Evolutionary conservation across 2,888 invertebrate genomes (phyloP).

Genomic region (Caradrina clavipalpis): DNA sequence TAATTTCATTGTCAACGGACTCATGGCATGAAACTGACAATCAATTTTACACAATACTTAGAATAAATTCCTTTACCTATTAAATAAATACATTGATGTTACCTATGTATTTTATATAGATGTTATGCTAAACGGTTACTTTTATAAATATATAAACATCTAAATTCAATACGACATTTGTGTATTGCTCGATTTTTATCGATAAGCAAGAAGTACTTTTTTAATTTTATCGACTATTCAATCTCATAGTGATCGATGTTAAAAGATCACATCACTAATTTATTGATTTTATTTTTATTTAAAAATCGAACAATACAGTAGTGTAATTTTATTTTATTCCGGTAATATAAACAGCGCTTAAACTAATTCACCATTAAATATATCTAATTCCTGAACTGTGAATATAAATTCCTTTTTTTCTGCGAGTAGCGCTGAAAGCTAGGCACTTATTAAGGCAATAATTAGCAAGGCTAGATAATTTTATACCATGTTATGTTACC

Average conservation of each 20-base stretch:
- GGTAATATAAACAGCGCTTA: slow-evolving; percentile 47
- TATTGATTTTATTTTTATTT: slow-evolving; percentile 2
- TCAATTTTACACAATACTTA: slow-evolving; percentile 74
- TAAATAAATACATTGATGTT: slow-evolving; percentile 81
- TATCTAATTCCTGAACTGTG: slow-evolving; percentile 26
- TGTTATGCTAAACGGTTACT: slow-evolving; percentile 57
- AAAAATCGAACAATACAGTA: slow-evolving; percentile 42
- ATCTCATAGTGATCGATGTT: slow-evolving; percentile 15
- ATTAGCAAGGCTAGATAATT: slow-evolving; percentile 61
- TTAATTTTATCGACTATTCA: not conserved
- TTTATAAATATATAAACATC: slow-evolving; percentile 56
- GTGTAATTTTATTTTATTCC: slow-evolving; percentile 27
- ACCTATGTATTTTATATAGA: slow-evolving; percentile 57
- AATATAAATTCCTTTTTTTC: slow-evolving; percentile 24
- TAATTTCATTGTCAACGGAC: slow-evolving; percentile 80
- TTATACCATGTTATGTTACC: slow-evolving; percentile 61
- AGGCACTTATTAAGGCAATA: slow-evolving; percentile 65
- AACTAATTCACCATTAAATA: slow-evolving; percentile 37
- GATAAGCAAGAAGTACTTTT: not conserved
- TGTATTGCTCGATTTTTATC: slow-evolving; percentile 44
- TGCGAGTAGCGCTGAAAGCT: slow-evolving; percentile 41
- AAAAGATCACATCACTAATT: slow-evolving; percentile 3
- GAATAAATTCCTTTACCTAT: slow-evolving; percentile 75
- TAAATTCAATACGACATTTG: slow-evolving; percentile 29
- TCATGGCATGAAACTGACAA: slow-evolving; percentile 87